Base-by-base conservation (phyloP, 2,113 vertebrate species). In the Elephantulus edwardii region DNA sequence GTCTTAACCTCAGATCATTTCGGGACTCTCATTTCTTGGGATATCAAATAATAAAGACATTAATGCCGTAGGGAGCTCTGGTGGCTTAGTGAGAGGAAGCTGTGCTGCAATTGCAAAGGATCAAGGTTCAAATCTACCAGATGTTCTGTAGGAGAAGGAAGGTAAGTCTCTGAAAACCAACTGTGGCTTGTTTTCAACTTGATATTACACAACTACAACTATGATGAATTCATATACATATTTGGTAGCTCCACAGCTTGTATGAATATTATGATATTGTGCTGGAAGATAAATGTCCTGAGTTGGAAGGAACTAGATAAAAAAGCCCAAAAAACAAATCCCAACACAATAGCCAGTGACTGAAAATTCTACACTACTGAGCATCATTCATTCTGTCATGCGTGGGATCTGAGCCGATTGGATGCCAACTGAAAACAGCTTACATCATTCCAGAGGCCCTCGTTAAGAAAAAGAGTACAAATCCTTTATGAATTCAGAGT, bases 331-430 rank as follows among this genome's bases (percentile, higher is more conserved):
- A 64, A n/a, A 14, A 16, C 62, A 64, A 14, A n/a, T 12, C 30
- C 10, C 7, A 16, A 5, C 62, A n/a, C 12, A 5, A 5, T 33
- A 64, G 8, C 4, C 3, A 64, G 4, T n/a, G n/a, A n/a, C 2
- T 33, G 13, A n/a, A n/a, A 33, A 64, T n/a, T 30, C 30, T 33
- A 1, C 62, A 64, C 13, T 12, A 64, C 12, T 33, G 62, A 14
- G 33, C 30, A 64, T n/a, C 33, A n/a, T 64, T 64, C 7, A 6
- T n/a, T 64, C 30, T 64, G 62, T n/a, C 5, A 33, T 64, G 30
- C 62, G 5, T 33, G 13, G 64, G 17, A 17, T 20, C 6, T 7
- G n/a, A 35, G 7, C 12, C n/a, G 20, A 35, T 17, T 35, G 16
- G 64, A 66, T 38, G 8, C 11, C n/a, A 66, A 35, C 17, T 35